Percentiles rank a stretch among this genome's conserved stretches.
Evolutionary conservation across 2,888 invertebrate species (phyloP).

Genomic region (Drosophila bunnanda): DNA sequence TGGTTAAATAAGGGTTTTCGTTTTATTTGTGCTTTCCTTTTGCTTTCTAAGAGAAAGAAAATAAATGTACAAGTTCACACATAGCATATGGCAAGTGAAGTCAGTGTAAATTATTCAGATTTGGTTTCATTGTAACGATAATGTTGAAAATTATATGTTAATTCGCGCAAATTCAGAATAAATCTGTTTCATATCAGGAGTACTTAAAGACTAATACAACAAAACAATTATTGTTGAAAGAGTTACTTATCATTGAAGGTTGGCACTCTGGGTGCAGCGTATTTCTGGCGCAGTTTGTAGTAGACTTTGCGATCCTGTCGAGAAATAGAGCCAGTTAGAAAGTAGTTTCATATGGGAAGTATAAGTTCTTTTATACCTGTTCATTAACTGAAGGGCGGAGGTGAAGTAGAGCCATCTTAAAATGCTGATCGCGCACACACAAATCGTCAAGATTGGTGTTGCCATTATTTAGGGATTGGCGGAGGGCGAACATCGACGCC

Average conservation of each 20-base stretch:
- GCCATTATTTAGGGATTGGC: slow-evolving; percentile 89
- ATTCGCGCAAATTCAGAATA: slow-evolving; percentile 7
- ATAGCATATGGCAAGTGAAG: not conserved
- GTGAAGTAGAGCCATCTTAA: slow-evolving; percentile 90
- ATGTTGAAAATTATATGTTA: slow-evolving; percentile 6
- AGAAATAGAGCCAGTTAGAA: not conserved
- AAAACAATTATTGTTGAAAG: slow-evolving; percentile 31
- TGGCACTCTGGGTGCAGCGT: slow-evolving; percentile 85
- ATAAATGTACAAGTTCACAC: not conserved
- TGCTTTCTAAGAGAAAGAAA: not conserved
- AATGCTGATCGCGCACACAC: slow-evolving; percentile 89
- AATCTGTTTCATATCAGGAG: not conserved
- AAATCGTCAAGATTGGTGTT: slow-evolving; percentile 85
- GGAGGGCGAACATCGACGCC: slow-evolving; percentile 92
- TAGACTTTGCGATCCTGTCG: slow-evolving; percentile 90
- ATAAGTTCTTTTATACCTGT: slow-evolving; percentile 85
- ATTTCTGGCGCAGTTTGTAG: slow-evolving; percentile 89
- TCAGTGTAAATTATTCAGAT: not conserved
- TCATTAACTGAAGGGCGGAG: slow-evolving; percentile 94
- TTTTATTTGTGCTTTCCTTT: not conserved
- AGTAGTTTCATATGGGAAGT: fast-evolving
- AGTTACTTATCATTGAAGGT: slow-evolving; percentile 54
- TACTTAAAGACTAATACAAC: slow-evolving; percentile 57
- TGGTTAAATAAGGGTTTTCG: too few relatives aligned
- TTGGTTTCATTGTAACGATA: slow-evolving; percentile 22